These are phyloP conservation scores for Selenia dentaria DNA, from an alignment of 2,888 invertebrate species.

Conservation along the genomic window DNA sequence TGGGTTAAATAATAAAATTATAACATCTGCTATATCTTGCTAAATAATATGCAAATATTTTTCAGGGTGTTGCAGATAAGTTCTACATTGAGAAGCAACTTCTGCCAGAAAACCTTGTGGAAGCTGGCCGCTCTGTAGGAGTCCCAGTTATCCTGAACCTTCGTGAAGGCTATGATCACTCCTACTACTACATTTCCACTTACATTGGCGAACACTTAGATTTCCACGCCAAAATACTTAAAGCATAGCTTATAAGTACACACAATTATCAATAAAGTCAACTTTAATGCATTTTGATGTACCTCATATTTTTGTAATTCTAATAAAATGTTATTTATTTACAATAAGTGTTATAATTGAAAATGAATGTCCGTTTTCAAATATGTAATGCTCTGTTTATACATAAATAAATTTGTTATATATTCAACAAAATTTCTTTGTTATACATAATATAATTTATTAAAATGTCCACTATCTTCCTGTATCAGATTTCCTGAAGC, in stretches of 20 bases:
- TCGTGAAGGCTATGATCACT: slow-evolving; percentile 96
- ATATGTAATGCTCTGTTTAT: slow-evolving; percentile 27
- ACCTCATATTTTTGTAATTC: slow-evolving; percentile 34
- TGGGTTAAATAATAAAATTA: no score
- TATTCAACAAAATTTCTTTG: slow-evolving; percentile 26
- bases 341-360: slow-evolving; percentile 1
- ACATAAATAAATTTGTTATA: slow-evolving; percentile 16
- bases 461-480: slow-evolving; percentile 49
- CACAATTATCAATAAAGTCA: slow-evolving; percentile 25
- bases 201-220: slow-evolving; percentile 97
- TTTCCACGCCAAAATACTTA: slow-evolving; percentile 93
- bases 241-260: slow-evolving; percentile 54
- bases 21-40: no score
- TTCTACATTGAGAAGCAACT: slow-evolving; percentile 91
- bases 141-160: slow-evolving; percentile 88
- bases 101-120: slow-evolving; percentile 92
- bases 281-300: slow-evolving; percentile 44
- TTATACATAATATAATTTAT: slow-evolving; percentile 19
- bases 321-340: slow-evolving; percentile 42
- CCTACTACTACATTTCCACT: slow-evolving; percentile 96
- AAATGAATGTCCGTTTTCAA: slow-evolving; percentile 10
- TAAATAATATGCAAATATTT: slow-evolving; percentile 7
- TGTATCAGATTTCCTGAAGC: slow-evolving; percentile 81
- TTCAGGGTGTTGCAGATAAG: slow-evolving; percentile 92
- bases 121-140: slow-evolving; percentile 88